These are phyloP conservation scores for Oryzias dopingdopingensis DNA, from an alignment of 2,797 vertebrate genomes.

Conservation along the genomic window DNA sequence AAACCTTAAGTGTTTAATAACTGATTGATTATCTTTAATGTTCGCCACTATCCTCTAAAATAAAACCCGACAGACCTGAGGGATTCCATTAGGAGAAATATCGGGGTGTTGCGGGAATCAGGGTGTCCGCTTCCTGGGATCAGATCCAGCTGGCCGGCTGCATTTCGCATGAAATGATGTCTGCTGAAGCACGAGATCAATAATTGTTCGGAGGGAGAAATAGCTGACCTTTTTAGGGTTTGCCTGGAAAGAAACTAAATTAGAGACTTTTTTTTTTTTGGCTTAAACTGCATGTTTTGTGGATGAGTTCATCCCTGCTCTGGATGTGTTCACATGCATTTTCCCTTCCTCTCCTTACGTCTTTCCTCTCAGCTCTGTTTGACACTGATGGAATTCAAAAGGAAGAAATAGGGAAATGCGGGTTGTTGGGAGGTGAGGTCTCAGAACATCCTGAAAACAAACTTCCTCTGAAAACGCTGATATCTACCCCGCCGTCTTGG, in stretches of 20 bases:
- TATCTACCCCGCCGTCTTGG: conserved; percentile 5
- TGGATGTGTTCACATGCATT: not conserved
- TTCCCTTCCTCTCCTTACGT: conserved; percentile 17
- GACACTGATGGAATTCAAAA: conserved; percentile 34
- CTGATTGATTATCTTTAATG: conserved; percentile 14
- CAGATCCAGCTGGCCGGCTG: conserved; percentile 27
- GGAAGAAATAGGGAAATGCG: conserved; percentile 3
- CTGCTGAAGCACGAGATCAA: conserved; percentile 9
- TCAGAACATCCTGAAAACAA: conserved; percentile 46
- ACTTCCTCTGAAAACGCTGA: conserved; percentile 20
- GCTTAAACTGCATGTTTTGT: conserved; percentile 16
- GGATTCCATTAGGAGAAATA: conserved; percentile 2
- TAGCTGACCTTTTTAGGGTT: too few relatives aligned
- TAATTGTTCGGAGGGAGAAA: conserved; percentile 7
- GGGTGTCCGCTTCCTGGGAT: conserved; percentile 30
- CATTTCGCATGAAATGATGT: conserved; percentile 31
- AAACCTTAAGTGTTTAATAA: conserved; percentile 14
- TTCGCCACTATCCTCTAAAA: not conserved
- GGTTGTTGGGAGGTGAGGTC: conserved; percentile 17
- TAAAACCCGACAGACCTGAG: conserved; percentile 2
- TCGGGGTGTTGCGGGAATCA: conserved; percentile 8
- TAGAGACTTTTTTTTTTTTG: too few relatives aligned
- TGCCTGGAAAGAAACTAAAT: too few relatives aligned
- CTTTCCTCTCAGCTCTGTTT: conserved; percentile 39
- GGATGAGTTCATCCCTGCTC: conserved; percentile 19